Percentiles rank a stretch among this genome's conserved stretches.
phyloP scores from a whole-genome alignment of 2,797 vertebrate genomes.

The Cuculus canorus region DNA sequence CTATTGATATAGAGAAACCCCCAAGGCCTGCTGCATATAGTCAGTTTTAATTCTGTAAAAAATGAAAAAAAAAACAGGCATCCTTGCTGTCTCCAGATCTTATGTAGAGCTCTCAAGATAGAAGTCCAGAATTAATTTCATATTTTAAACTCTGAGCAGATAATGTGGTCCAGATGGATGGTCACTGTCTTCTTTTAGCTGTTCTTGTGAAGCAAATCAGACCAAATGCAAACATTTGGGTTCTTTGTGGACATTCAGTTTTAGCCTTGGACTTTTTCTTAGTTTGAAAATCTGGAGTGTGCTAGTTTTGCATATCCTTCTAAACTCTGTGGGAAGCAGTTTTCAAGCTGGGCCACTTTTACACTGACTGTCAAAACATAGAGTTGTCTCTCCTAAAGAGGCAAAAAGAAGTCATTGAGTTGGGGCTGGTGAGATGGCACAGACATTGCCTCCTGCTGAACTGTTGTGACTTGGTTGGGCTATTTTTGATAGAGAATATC shows the following conservation, averaged over 20 bases:
- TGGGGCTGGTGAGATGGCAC: not conserved
- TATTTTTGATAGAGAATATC: not conserved
- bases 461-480: not conserved
- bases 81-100: not conserved
- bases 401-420: not conserved
- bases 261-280: not conserved
- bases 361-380: not conserved
- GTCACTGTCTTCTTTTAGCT: not conserved
- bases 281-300: not conserved
- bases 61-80: not conserved
- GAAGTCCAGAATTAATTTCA: not conserved
- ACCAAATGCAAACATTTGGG: not conserved
- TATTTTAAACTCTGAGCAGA: not conserved
- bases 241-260: not conserved
- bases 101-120: not conserved
- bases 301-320: not conserved
- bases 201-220: not conserved
- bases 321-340: not conserved
- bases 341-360: not conserved
- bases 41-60: not conserved
- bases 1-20: not conserved
- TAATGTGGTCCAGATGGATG: not conserved
- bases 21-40: not conserved
- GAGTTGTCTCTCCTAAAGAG: not conserved
- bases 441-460: not conserved